A percentile compares a stretch with the other conserved stretches of the same genome.
phyloP scores from a whole-genome alignment of 1,140 invertebrate genomes.

The Drosophila cardini region DNA sequence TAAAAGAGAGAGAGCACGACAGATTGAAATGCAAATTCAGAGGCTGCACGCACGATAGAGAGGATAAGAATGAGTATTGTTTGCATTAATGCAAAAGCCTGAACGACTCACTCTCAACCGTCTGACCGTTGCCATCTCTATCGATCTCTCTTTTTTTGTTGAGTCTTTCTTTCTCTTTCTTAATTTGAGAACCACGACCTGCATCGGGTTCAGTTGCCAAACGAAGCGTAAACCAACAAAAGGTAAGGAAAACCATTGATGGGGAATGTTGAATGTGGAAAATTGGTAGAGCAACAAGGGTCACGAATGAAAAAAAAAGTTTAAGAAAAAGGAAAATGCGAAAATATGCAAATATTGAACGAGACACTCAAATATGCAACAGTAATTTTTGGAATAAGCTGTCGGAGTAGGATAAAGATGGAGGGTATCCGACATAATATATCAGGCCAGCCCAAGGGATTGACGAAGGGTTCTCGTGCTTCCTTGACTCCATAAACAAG shows the following conservation, averaged over 20 bases:
- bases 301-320: constrained; percentile 23
- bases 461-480: constrained; percentile 49
- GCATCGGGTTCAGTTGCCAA: constrained; percentile 33
- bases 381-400: constrained; percentile 70
- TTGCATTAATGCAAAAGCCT: constrained; percentile 37
- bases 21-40: constrained; percentile 65
- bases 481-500: constrained; percentile 50
- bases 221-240: constrained; percentile 54
- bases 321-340: constrained; percentile 36
- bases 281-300: constrained; percentile 20
- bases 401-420: constrained; percentile 6
- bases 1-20: constrained; percentile 26
- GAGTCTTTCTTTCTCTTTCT: constrained; percentile 7
- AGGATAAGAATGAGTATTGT: constrained; percentile 14
- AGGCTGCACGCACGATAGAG: constrained; percentile 1
- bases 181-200: constrained; percentile 24
- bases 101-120: constrained; percentile 13
- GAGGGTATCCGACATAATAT: constrained; percentile 38
- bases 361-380: constrained; percentile 81
- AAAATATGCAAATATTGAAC: constrained; percentile 77
- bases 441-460: constrained; percentile 25
- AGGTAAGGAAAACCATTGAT: constrained; percentile 52
- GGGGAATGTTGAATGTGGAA: constrained; percentile 12
- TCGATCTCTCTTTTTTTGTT: constrained; percentile 11
- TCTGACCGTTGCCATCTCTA: constrained; percentile 19